These are phyloP conservation scores for Brachionus paranguensis DNA, from an alignment of 1,140 invertebrate genomes.

Conservation along the genomic window DNA sequence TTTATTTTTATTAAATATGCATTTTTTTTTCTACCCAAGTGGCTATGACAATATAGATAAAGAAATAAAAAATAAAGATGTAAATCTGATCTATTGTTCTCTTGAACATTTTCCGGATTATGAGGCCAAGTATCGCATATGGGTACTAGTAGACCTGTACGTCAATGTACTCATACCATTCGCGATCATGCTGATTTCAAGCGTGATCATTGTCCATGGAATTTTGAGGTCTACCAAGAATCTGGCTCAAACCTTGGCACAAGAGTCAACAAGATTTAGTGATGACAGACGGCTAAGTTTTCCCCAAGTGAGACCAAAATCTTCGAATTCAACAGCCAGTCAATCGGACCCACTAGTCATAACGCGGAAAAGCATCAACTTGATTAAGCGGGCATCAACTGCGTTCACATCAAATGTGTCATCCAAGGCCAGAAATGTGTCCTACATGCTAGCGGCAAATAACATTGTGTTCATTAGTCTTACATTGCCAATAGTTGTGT, in stretches of 20 bases:
- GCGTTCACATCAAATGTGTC: neutral
- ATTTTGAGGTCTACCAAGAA: constrained; percentile 16
- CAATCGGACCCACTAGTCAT: neutral
- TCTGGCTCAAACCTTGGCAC: neutral
- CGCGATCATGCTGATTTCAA: constrained; percentile 18
- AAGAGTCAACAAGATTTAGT: neutral
- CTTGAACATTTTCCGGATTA: neutral
- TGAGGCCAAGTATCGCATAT: neutral
- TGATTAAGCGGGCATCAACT: neutral
- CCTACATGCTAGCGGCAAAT: constrained; percentile 10
- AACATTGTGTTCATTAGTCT: constrained; percentile 40
- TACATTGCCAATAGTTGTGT: constrained; percentile 37
- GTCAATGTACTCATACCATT: constrained; percentile 38
- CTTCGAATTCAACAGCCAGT: neutral
- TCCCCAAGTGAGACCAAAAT: constrained; percentile 1
- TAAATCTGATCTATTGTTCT: constrained; percentile 36
- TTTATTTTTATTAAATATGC: constrained; percentile 20
- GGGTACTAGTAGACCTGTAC: constrained; percentile 2
- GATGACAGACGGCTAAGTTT: neutral
- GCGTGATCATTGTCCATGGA: neutral
- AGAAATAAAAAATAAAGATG: neutral
- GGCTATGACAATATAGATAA: neutral
- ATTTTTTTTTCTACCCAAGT: constrained; percentile 37
- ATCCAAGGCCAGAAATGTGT: neutral
- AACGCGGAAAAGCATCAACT: neutral